phyloP scores from a whole-genome alignment of 2,797 vertebrate genomes.

The Loriculus beryllinus region DNA sequence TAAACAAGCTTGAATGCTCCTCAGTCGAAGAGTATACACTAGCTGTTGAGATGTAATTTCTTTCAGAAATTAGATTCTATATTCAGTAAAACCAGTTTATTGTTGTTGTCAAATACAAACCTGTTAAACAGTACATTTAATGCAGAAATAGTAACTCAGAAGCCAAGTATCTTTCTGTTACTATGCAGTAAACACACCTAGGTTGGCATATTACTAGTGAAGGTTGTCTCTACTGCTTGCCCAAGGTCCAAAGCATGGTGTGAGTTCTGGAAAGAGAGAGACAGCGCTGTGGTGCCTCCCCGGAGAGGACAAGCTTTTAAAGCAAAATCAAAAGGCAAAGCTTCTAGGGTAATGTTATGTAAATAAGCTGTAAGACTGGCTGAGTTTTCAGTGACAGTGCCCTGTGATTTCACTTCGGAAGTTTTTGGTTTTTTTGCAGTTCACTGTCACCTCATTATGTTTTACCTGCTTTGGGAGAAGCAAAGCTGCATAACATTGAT shows the following conservation, averaged over 20 bases:
- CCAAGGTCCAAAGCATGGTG: neutral
- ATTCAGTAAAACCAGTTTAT: neutral
- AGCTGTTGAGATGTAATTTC: neutral
- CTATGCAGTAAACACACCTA: neutral
- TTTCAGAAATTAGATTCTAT: neutral
- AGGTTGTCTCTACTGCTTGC: neutral
- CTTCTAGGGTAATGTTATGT: slow-evolving; percentile 41
- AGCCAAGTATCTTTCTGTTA: neutral
- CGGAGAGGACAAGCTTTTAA: slow-evolving; percentile 30
- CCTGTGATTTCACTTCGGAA: slow-evolving; percentile 50
- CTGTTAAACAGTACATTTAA: neutral
- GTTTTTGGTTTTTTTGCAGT: slow-evolving; percentile 27
- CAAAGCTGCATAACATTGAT: slow-evolving; percentile 62
- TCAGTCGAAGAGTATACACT: neutral
- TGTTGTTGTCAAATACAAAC: neutral
- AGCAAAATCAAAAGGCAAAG: slow-evolving; percentile 48
- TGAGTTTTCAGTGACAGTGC: neutral
- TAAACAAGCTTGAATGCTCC: neutral
- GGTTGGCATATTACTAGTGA: neutral
- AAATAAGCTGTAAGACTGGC: slow-evolving; percentile 49
- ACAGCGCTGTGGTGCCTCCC: neutral
- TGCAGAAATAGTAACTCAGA: neutral
- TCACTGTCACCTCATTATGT: slow-evolving; percentile 49
- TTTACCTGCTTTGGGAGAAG: neutral
- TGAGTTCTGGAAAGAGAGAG: neutral